phyloP scores from a whole-genome alignment of 1,140 invertebrate genomes.

The Rhynchophorus ferrugineus region DNA sequence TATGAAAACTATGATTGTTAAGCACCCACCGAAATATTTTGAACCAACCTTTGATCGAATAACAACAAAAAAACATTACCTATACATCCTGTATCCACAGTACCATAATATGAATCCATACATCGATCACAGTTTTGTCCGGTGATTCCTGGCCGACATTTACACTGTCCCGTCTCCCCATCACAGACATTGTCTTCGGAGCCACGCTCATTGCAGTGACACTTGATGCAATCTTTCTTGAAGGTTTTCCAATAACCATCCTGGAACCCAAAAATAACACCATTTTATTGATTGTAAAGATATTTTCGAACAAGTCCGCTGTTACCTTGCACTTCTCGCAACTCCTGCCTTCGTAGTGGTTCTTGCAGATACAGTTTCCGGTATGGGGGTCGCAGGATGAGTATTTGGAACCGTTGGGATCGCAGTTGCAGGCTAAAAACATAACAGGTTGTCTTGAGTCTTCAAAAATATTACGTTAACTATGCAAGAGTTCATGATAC shows the following conservation, averaged over 20 bases:
- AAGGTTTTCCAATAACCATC: slow-evolving; percentile 63
- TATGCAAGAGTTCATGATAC: no score
- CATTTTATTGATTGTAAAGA: no score
- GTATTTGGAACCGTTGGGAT: slow-evolving; percentile 59
- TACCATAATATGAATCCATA: slow-evolving; percentile 73
- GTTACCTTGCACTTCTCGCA: slow-evolving; percentile 86
- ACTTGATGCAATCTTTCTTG: slow-evolving; percentile 59
- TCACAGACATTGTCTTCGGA: slow-evolving; percentile 62
- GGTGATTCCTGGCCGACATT: slow-evolving; percentile 78
- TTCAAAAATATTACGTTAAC: no score
- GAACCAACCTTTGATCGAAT: no score
- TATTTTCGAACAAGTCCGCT: no score
- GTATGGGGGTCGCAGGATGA: slow-evolving; percentile 74
- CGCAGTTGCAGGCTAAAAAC: slow-evolving; percentile 69
- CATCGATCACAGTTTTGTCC: slow-evolving; percentile 75
- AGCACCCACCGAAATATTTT: no score
- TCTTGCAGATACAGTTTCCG: slow-evolving; percentile 84
- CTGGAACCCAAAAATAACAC: no score
- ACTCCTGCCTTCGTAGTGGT: slow-evolving; percentile 72
- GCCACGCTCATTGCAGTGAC: slow-evolving; percentile 68
- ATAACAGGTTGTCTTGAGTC: slow-evolving; percentile 7
- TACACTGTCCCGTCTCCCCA: slow-evolving; percentile 68
- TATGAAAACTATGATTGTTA: no score
- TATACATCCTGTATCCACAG: slow-evolving; percentile 71
- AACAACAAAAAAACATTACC: no score